phyloP scores from a whole-genome alignment of 2,113 vertebrate species.

The Pandion haliaetus region DNA sequence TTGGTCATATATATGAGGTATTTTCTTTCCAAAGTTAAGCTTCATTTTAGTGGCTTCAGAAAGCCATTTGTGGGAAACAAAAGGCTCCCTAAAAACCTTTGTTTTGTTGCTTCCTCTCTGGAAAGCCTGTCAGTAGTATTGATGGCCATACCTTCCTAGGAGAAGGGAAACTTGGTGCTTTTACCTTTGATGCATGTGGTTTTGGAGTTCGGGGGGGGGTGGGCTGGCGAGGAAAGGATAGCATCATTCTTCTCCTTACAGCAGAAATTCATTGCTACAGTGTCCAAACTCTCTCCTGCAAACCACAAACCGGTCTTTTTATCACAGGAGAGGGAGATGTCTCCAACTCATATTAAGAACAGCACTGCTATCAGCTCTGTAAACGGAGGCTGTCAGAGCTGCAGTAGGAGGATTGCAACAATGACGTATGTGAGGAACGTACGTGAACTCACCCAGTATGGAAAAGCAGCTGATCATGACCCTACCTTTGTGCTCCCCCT shows the following conservation, averaged over 20 bases:
- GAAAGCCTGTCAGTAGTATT: background rate
- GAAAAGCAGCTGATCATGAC: background rate
- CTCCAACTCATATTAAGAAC: background rate
- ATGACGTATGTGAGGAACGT: rapidly evolving
- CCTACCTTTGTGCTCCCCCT: background rate
- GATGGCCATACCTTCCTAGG: rapidly evolving
- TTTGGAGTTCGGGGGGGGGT: background rate
- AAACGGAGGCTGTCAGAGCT: background rate
- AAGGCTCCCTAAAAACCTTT: background rate
- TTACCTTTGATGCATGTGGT: background rate
- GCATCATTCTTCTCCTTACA: background rate
- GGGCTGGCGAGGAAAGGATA: background rate
- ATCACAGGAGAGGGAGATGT: background rate
- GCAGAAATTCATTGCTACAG: background rate
- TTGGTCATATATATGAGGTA: background rate
- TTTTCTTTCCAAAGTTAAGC: background rate
- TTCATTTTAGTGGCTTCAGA: background rate
- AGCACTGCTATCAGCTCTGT: background rate
- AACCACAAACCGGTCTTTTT: background rate
- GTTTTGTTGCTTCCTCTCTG: background rate
- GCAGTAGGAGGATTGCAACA: background rate
- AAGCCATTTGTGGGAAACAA: background rate
- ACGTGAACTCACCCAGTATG: background rate
- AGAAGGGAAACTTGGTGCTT: background rate
- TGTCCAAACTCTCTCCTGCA: background rate